Evolutionary conservation across 2,113 vertebrate genomes (phyloP), one percentile per base, ranked within the genome.

Genomic region (Archocentrus centrarchus): DNA sequence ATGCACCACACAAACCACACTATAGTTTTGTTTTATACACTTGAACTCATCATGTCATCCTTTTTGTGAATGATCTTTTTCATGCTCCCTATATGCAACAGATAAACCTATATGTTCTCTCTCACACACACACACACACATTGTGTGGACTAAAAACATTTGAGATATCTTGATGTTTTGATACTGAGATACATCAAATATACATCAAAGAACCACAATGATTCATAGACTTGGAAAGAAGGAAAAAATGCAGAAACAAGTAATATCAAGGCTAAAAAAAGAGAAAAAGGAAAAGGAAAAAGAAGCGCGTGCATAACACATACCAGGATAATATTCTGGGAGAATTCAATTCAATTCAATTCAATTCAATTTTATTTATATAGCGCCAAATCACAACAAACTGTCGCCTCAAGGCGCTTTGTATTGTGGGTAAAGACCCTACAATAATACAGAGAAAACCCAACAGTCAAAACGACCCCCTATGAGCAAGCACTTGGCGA

Each of bases 171-270:
- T 83, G 87, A 88, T 6, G 17, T 83, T 83, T 92, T 76, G 76
- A 80, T 89, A 77, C 83, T 73, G 87, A 84, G 77, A 91, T 86
- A 13, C 76, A 93, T 93, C 79, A 94, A 93, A 92, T 87, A 93
- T 89, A 88, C 84, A 92, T 92, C 82, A 86, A 90, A 92, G 58
- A 24, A 7, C 70, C 39, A 35, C 22, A 88, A 86, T 66, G 80
- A 89, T 87, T 59, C 2, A 11, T 75, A 82, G 68, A 27, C 50
- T 63, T 85, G 35, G 39, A n/a, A 55, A 70, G 44, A 37, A 83
- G 81, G 58, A 2, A 4, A 59, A 15, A 61, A 37, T 37, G 39
- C 61, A 4, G 27, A 80, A 70, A 9, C 24, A 50, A 70, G 44
- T 30, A 27, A 15, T 59, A 66, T 79, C 30, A 88, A 57, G 47